Evolutionary conservation across 2,888 invertebrate genomes (phyloP).

Genomic region (Capitulum mitella): DNA sequence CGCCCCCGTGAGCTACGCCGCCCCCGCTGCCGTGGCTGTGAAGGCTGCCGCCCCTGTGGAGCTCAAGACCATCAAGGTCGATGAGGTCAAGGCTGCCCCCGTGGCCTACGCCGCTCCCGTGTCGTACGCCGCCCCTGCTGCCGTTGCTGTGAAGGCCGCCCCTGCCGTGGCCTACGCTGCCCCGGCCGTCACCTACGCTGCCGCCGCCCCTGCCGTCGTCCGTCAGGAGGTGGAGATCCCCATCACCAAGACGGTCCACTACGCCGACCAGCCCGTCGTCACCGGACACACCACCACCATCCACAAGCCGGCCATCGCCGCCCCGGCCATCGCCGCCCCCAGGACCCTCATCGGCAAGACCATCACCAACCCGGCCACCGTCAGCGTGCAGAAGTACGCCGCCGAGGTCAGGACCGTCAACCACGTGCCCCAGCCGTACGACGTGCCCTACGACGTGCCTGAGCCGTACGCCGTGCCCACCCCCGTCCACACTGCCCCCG

Average conservation of each 20-base stretch:
- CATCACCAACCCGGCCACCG: slow-evolving; percentile 30
- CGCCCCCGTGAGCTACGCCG: not conserved
- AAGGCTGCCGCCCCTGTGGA: not conserved
- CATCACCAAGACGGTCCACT: slow-evolving; percentile 32
- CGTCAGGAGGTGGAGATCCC: slow-evolving; percentile 33
- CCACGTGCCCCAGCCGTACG: not conserved
- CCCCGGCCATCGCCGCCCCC: slow-evolving; percentile 34
- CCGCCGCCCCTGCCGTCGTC: slow-evolving; percentile 30
- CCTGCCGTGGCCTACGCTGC: not conserved
- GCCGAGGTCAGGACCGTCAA: slow-evolving; percentile 3
- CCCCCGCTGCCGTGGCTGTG: not conserved
- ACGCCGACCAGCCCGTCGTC: slow-evolving; percentile 32
- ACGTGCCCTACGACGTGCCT: slow-evolving; percentile 3
- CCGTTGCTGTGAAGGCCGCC: not conserved
- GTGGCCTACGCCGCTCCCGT: no score
- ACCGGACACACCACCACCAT: slow-evolving; percentile 33
- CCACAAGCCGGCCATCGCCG: slow-evolving; percentile 32
- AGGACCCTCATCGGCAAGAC: slow-evolving; percentile 31
- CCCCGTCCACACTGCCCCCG: slow-evolving; percentile 3
- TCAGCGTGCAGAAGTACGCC: not conserved
- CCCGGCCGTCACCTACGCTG: slow-evolving; percentile 27
- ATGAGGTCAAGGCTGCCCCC: not conserved
- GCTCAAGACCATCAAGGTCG: not conserved
- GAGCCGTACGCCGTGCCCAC: slow-evolving; percentile 15
- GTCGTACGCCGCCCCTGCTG: not conserved